Base-by-base conservation (phyloP, 2,888 invertebrate species). In the Ernsta delagoae region DNA sequence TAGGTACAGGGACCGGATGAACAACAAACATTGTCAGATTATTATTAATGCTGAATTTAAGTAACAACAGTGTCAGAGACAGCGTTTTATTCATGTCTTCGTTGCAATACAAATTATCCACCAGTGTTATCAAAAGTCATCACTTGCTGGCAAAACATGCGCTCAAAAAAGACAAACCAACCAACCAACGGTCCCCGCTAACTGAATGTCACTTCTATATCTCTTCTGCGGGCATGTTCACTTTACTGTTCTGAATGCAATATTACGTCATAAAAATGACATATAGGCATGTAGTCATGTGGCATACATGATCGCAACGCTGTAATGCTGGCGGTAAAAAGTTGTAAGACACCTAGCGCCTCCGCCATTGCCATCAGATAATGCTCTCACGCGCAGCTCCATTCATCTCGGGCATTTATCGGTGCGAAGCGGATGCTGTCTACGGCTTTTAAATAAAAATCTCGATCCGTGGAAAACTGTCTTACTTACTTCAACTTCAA, bases 181-280 rank as follows among this genome's bases (percentile, higher is more conserved):
- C 12, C 56, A 61, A 61, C 45, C 34, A 4, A 54, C 0, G 5
- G 61, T 34, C 45, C 43, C 54, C 31, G 41, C 56, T 39, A 45
- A 50, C 4, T 36, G 61, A 45, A 48, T 63, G 56, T 24, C 65
- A 70, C 70, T 70, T 72, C 71, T 71, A 70, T 59, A 54, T 53
- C 39, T 72, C 61, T 65, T 36, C 41, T 64, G 57, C 59, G 62
- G 5, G 39, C 62, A 56, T 56, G 12, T 69, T 43, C 65, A 71
- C 66, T 39, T 71, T 73, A 70, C 59, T 59, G 71, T 69, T 70
- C 61, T 53, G 76, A 83, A 82, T 76, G 84, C 83, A 84, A 85
- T 88, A 90, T 90, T 89, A 88, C 89, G 85, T 90, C 88, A 89
- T 89, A 89, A 90, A 89, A 86, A 88, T 88, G 86, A 88, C 82